Evolutionary conservation across 2,888 invertebrate species (phyloP).

Genomic region (Drosophila barbarae): DNA sequence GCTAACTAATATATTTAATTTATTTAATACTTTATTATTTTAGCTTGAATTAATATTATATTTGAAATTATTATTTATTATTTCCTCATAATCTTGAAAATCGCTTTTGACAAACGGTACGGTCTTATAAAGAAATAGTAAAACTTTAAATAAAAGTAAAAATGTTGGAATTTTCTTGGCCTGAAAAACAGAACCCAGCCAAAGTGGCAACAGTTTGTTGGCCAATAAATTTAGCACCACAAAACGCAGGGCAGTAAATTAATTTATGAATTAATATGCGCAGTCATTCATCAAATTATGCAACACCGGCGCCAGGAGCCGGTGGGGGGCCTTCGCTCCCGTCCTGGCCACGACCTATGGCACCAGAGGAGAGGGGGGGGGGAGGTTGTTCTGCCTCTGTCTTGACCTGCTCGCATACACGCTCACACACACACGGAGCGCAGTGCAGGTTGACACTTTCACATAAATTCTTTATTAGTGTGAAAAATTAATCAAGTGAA

Average conservation of each 20-base stretch:
- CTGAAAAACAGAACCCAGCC: neutral
- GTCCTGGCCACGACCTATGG: constrained; percentile 33
- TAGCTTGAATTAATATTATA: too few species aligned
- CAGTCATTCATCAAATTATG: constrained; percentile 73
- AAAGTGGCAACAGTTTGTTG: constrained; percentile 55
- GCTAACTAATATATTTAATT: too few species aligned
- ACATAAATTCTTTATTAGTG: constrained; percentile 73
- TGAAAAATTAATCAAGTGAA: constrained; percentile 74
- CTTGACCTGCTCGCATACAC: constrained; percentile 61
- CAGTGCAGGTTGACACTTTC: constrained; percentile 72
- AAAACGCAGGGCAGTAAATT: constrained; percentile 58
- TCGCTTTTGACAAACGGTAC: too few species aligned
- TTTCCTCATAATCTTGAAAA: too few species aligned
- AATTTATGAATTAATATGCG: constrained; percentile 73
- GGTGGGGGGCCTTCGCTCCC: neutral
- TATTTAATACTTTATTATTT: too few species aligned
- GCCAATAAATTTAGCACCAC: constrained; percentile 46
- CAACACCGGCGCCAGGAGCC: constrained; percentile 20
- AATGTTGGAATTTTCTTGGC: neutral
- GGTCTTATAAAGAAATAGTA: too few species aligned
- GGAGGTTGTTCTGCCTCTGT: constrained; percentile 18
- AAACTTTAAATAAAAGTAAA: too few species aligned
- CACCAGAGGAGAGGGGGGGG: constrained; percentile 6
- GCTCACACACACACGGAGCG: constrained; percentile 36
- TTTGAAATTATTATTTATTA: too few species aligned